phyloP scores from a whole-genome alignment of 2,888 invertebrate genomes.

The Drosophila silvestris region DNA sequence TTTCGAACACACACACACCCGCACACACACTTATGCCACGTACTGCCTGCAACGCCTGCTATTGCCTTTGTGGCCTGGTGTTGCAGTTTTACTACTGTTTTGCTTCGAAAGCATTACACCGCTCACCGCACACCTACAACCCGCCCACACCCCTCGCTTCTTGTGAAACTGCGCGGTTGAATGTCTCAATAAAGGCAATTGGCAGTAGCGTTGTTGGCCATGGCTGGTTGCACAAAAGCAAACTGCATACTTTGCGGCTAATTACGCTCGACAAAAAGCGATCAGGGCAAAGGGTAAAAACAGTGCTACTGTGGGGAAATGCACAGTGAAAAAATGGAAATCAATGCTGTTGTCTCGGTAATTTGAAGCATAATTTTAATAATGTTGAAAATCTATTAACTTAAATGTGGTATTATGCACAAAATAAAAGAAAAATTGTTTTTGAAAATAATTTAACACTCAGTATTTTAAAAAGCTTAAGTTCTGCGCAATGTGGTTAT shows the following conservation, averaged over 20 bases:
- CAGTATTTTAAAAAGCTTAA: background rate
- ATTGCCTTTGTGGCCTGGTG: constrained; percentile 34
- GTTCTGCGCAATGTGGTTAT: background rate
- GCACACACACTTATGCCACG: constrained; percentile 7
- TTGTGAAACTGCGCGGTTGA: constrained; percentile 1
- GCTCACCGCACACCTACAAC: background rate
- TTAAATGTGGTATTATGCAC: background rate
- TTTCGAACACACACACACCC: constrained; percentile 39
- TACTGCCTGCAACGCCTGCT: constrained; percentile 20
- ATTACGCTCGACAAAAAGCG: constrained; percentile 58
- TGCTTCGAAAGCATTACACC: constrained; percentile 1
- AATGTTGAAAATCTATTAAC: background rate
- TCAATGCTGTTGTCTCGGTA: background rate
- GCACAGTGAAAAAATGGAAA: background rate
- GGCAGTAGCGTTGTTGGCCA: constrained; percentile 27
- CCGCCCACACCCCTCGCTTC: background rate
- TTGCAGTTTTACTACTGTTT: constrained; percentile 26
- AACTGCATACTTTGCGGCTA: constrained; percentile 71
- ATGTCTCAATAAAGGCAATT: constrained; percentile 48
- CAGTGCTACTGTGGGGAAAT: background rate
- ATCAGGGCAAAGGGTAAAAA: background rate
- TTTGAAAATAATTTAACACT: background rate
- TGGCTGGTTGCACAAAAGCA: constrained; percentile 46
- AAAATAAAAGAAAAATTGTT: background rate
- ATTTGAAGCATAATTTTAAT: background rate